phyloP scores from a whole-genome alignment of 37 sponge, comb jelly and placozoan species.

The Dysidea cf. avara region DNA sequence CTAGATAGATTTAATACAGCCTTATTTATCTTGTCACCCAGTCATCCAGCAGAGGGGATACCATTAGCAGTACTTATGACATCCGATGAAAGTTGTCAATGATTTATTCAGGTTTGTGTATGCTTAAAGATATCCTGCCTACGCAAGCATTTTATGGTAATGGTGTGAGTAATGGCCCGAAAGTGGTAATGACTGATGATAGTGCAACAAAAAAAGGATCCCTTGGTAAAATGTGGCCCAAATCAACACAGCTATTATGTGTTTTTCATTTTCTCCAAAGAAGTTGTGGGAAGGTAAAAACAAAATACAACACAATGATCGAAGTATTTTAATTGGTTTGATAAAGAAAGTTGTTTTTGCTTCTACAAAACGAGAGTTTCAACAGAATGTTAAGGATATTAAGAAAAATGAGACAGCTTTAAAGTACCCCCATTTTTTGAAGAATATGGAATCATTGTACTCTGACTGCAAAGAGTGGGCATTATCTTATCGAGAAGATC shows the following conservation, averaged over 20 bases:
- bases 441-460: neutral
- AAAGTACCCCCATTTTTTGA: conserved; percentile 1
- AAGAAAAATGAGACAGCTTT: neutral
- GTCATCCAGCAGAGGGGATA: conserved; percentile 7
- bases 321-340: neutral
- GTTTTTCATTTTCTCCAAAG: conserved; percentile 29
- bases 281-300: conserved; percentile 9
- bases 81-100: conserved; percentile 6
- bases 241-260: neutral
- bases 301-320: conserved; percentile 1
- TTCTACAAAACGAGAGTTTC: neutral
- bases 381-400: neutral
- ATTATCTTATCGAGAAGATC: neutral
- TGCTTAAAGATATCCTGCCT: neutral
- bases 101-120: conserved; percentile 1
- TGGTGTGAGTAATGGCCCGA: neutral
- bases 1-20: conserved; percentile 10
- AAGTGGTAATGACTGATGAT: conserved; percentile 17
- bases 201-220: neutral
- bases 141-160: conserved; percentile 1
- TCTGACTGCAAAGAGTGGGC: conserved; percentile 1
- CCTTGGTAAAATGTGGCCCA: conserved; percentile 10
- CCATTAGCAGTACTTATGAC: conserved; percentile 8
- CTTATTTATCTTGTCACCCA: conserved; percentile 12
- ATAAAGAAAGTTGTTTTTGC: neutral